Conservation (phyloP, 2,113 vertebrate genomes). For the Leucosticte australis region DNA sequence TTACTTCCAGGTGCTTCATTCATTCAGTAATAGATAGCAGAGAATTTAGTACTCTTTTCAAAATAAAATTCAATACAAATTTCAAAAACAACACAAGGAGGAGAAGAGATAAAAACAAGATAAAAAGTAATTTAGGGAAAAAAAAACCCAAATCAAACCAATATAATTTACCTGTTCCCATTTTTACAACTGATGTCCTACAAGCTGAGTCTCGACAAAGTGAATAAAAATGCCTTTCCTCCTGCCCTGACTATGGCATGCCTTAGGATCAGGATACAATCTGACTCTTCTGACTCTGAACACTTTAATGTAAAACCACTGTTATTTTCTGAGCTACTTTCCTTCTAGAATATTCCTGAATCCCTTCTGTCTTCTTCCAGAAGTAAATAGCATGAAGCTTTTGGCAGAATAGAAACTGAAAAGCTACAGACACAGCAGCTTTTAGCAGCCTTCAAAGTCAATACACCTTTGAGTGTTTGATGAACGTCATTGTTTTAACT, state of each 20-base stretch:
- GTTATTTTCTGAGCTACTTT: neutral
- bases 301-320: rapidly evolving
- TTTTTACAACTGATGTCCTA: neutral
- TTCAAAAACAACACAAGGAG: neutral
- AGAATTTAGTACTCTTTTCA: neutral
- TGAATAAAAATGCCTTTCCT: neutral
- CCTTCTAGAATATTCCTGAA: neutral
- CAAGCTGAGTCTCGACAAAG: neutral
- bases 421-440: neutral
- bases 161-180: neutral
- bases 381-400: neutral
- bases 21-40: neutral
- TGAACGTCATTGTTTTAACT: neutral
- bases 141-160: neutral
- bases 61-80: neutral
- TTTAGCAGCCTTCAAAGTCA: neutral
- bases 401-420: neutral
- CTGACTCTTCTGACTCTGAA: neutral
- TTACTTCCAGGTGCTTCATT: neutral
- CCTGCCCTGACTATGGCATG: neutral
- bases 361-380: neutral
- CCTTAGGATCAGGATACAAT: neutral
- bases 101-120: neutral
- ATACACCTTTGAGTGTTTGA: neutral
- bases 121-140: neutral